phyloP scores from a whole-genome alignment of 1,140 invertebrate genomes.

The Sycophaga agraensis region DNA sequence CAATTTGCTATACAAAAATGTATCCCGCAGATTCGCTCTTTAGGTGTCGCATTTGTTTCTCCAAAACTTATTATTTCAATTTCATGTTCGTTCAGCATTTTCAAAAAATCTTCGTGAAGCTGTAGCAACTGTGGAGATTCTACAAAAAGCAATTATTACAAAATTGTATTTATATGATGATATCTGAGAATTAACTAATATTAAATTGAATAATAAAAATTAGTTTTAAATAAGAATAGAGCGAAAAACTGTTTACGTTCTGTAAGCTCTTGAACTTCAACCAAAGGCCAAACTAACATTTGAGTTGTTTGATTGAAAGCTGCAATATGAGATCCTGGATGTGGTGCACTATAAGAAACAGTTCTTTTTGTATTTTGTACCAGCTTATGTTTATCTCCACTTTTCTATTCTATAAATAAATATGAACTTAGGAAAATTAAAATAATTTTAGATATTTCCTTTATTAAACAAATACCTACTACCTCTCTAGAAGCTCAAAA shows the following conservation, averaged over 20 bases:
- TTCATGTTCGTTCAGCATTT: slow-evolving; percentile 57
- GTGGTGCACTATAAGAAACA: slow-evolving; percentile 80
- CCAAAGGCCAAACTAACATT: slow-evolving; percentile 72
- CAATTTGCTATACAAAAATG: slow-evolving; percentile 67
- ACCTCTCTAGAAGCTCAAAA: slow-evolving; percentile 59
- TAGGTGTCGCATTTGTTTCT: slow-evolving; percentile 69
- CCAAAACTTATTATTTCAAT: slow-evolving; percentile 75
- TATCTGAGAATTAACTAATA: background rate
- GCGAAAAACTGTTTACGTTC: slow-evolving; percentile 58
- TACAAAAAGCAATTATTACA: slow-evolving; percentile 43
- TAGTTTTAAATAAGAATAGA: slow-evolving; percentile 14
- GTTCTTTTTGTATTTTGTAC: slow-evolving; percentile 70
- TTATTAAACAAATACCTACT: slow-evolving; percentile 51
- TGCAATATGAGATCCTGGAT: slow-evolving; percentile 72
- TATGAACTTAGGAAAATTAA: slow-evolving; percentile 4
- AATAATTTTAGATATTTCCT: slow-evolving; percentile 2
- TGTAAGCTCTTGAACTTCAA: slow-evolving; percentile 77
- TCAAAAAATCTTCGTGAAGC: slow-evolving; percentile 68
- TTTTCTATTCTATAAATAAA: slow-evolving; percentile 57
- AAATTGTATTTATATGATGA: too few relatives aligned
- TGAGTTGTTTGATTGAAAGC: slow-evolving; percentile 60
- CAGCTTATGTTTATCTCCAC: slow-evolving; percentile 57
- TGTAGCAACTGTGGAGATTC: slow-evolving; percentile 67
- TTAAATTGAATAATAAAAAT: slow-evolving; percentile 1
- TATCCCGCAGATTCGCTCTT: slow-evolving; percentile 67